Evolutionary conservation across 2,888 invertebrate species (phyloP).

Genomic region (Melieria picta): DNA sequence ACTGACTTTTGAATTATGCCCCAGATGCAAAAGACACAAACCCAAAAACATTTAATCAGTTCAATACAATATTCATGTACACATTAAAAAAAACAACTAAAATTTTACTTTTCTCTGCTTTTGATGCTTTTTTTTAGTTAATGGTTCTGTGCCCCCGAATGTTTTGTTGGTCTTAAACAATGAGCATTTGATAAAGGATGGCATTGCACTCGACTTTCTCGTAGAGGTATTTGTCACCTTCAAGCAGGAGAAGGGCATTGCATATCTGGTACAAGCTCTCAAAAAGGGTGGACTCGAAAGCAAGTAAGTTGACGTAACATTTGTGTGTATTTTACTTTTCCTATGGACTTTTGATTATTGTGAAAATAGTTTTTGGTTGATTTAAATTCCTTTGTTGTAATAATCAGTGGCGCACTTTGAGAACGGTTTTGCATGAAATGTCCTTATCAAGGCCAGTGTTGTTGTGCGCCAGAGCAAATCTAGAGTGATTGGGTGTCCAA

Average conservation of each 20-base stretch:
- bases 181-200: conserved; percentile 94
- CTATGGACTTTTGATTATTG: too few relatives aligned
- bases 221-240: conserved; percentile 91
- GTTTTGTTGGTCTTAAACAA: conserved; percentile 88
- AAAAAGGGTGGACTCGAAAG: conserved; percentile 86
- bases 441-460: conserved; percentile 20
- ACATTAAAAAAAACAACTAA: background rate
- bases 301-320: conserved; percentile 65
- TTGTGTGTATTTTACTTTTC: background rate
- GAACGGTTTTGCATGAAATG: conserved; percentile 13
- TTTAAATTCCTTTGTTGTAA: background rate
- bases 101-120: conserved; percentile 21
- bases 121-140: conserved; percentile 68
- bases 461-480: conserved; percentile 31
- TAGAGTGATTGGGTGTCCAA: conserved; percentile 37
- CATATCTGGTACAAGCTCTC: conserved; percentile 85
- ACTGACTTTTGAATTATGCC: conserved; percentile 60
- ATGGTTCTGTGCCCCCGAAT: conserved; percentile 89
- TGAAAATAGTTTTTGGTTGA: too few relatives aligned
- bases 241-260: conserved; percentile 89
- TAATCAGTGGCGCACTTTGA: background rate
- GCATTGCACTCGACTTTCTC: conserved; percentile 93
- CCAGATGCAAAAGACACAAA: conserved; percentile 58
- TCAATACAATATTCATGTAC: conserved; percentile 10
- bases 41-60: conserved; percentile 54